phyloP scores from a whole-genome alignment of 2,888 invertebrate species.

The Lochmaea capreae region DNA sequence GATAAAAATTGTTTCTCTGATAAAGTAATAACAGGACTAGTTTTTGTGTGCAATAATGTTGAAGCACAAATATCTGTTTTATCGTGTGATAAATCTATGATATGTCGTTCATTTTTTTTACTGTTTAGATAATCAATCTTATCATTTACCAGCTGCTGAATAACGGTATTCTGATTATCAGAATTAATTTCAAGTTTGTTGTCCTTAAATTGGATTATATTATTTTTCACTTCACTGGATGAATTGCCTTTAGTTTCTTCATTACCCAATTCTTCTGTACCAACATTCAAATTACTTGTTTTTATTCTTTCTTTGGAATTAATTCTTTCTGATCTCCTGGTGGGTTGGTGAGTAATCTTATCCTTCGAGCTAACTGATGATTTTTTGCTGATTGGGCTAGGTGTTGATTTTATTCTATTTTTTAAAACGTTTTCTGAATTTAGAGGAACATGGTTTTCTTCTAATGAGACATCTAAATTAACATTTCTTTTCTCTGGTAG shows the following conservation, averaged over 20 bases:
- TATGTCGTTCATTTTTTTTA: not conserved
- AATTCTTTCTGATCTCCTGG: not conserved
- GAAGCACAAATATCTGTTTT: not conserved
- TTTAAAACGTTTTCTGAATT: not conserved
- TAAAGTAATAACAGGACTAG: not conserved
- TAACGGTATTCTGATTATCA: not conserved
- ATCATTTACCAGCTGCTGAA: not conserved
- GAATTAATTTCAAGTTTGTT: not conserved
- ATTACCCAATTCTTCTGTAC: not conserved
- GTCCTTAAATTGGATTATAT: not conserved
- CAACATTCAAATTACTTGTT: not conserved
- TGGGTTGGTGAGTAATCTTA: not conserved
- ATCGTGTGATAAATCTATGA: not conserved
- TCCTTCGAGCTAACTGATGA: not conserved
- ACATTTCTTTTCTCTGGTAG: conserved; percentile 17
- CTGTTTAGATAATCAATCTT: not conserved
- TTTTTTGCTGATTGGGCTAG: not conserved
- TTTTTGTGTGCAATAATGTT: not conserved
- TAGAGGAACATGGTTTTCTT: not conserved
- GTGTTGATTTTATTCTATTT: not conserved
- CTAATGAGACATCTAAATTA: not conserved
- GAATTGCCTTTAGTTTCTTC: not conserved
- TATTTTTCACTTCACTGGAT: not conserved
- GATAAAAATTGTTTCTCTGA: not conserved
- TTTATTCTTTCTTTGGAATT: not conserved